Evolutionary conservation across 1,140 invertebrate genomes (phyloP), one percentile per base, ranked within the genome.

Genomic region (Trichonephila inaurata): DNA sequence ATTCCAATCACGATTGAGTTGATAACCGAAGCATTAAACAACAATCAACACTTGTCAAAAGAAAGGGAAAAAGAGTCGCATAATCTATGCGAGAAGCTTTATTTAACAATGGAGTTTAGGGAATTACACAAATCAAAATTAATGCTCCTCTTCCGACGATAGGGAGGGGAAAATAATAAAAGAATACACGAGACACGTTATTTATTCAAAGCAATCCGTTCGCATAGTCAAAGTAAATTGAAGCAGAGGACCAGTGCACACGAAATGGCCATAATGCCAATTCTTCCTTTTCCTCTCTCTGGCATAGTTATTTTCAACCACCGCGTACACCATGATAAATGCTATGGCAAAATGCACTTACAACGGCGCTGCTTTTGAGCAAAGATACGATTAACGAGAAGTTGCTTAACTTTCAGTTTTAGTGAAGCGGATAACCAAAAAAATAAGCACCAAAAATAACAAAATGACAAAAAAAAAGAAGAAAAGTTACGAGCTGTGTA

Each of bases 191-290:
- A 77, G 51, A 18, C n/a, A 5, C 40, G 58, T 91, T 91, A 82
- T 91, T 91, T 91, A 91, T 91, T 91, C 89, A 91, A 28, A 21
- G 66, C 89, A 81, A 91, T 91, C 72, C 51, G 58, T 91, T 91
- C 28, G 21, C 66, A 89, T 72, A 51, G 19, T n/a, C 7, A 82
- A 91, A 82, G 72, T 82, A 82, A 91, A 91, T 82, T 62, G 77
- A 91, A 91, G 61, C 24, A 21, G 44, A n/a, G 8, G 7, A n/a
- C 21, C 10, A 33, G 19, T 21, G n/a, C 28, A 33, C 58, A 62
- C 58, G 72, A 61, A 91, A 62, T 81, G 89, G 72, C 77, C 89
- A 91, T 91, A 91, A 82, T 81, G 72, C 89, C 89, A 91, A 91
- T 91, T 82, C 72, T 60, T 33, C 40, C 28, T 3, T 89, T 72